Conservation (phyloP, 2,113 vertebrate genomes). For the Lampris megalopsis region DNA sequence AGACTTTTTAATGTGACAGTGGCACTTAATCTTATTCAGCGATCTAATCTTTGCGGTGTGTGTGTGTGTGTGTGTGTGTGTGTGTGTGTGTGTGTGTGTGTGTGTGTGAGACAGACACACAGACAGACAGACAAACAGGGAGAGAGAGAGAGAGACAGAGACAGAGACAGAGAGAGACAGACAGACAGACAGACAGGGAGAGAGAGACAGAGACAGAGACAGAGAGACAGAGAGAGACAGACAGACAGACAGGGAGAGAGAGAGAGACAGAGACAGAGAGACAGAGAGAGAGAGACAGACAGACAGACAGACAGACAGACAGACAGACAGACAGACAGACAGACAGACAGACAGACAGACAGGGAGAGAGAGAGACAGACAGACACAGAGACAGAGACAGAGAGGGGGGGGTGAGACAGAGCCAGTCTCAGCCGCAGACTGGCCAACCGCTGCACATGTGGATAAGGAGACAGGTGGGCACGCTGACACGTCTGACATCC, state of each 20-base stretch:
- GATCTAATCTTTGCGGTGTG: slow-evolving; percentile 82
- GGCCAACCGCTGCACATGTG: too few species aligned
- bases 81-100: slow-evolving; percentile 74
- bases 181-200: not conserved
- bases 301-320: not conserved
- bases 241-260: not conserved
- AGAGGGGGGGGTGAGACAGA: not conserved
- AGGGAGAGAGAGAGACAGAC: not conserved
- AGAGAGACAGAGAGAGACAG: not conserved
- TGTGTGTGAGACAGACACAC: not conserved
- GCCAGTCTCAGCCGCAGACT: not conserved
- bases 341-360: not conserved
- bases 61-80: slow-evolving; percentile 78
- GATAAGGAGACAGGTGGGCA: too few species aligned
- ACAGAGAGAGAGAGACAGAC: not conserved
- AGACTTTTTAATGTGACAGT: slow-evolving; percentile 93
- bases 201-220: not conserved
- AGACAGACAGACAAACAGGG: not conserved
- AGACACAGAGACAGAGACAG: not conserved
- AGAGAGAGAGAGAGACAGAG: not conserved
- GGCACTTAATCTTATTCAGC: slow-evolving; percentile 88
- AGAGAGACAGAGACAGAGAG: not conserved
- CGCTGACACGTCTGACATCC: too few species aligned
- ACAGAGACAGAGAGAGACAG: not conserved
- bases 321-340: not conserved